phyloP scores from a whole-genome alignment of 2,113 vertebrate species.

The Perccottus glenii region DNA sequence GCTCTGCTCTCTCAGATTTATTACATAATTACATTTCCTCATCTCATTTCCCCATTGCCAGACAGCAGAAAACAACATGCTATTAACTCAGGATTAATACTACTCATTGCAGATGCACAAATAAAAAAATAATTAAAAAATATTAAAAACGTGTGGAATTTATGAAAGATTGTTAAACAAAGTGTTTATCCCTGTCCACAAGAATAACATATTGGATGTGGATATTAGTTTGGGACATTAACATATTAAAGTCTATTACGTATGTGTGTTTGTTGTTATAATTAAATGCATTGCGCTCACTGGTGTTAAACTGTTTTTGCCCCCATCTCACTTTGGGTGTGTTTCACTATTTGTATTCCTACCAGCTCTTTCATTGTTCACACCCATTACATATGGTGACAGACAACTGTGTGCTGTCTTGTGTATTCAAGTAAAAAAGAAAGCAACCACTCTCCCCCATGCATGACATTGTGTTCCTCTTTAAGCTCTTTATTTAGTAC shows the following conservation, averaged over 20 bases:
- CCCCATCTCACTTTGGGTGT: slow-evolving; percentile 10
- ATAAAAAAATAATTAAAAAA: background rate
- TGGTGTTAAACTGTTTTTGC: slow-evolving; percentile 18
- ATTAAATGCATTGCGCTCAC: background rate
- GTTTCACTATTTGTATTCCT: slow-evolving; percentile 12
- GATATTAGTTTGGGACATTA: too few relatives aligned
- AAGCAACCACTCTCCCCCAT: background rate
- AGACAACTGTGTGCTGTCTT: background rate
- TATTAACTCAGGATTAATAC: slow-evolving; percentile 21
- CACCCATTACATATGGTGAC: background rate
- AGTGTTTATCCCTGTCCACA: too few relatives aligned
- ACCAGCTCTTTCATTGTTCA: slow-evolving; percentile 1
- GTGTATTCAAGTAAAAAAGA: background rate
- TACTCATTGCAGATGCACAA: slow-evolving; percentile 1
- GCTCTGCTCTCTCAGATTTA: slow-evolving; percentile 18
- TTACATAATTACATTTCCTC: slow-evolving; percentile 55
- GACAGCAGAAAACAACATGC: slow-evolving; percentile 27
- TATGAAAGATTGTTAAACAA: background rate
- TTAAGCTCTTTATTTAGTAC: background rate
- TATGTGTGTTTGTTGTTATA: background rate
- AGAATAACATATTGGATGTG: too few relatives aligned
- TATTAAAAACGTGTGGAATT: slow-evolving; percentile 14
- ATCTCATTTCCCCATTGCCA: slow-evolving; percentile 49
- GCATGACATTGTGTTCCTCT: background rate
- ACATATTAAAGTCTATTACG: too few relatives aligned